Evolutionary conservation across 2,113 vertebrate species (phyloP).

Genomic region (Rhinolophus ferrumequinum): DNA sequence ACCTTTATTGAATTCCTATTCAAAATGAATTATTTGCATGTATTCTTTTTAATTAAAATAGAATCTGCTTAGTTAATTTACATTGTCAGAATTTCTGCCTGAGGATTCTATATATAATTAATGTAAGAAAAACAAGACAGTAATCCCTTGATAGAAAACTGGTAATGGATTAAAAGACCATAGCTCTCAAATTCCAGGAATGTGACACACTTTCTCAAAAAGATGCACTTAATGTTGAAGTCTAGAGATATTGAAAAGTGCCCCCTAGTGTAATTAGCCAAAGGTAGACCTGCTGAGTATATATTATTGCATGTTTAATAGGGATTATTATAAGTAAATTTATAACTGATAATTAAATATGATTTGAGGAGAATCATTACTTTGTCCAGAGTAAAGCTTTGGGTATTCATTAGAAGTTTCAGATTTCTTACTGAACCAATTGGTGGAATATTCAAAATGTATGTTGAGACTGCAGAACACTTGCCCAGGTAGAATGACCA

Average conservation of each 20-base stretch:
- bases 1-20: conserved; percentile 53
- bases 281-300: conserved; percentile 2
- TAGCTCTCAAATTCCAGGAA: conserved; percentile 76
- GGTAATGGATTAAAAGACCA: conserved; percentile 78
- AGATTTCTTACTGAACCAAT: background rate
- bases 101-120: conserved; percentile 84
- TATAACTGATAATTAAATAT: background rate
- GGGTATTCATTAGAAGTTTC: background rate
- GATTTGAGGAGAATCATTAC: background rate
- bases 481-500: background rate
- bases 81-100: conserved; percentile 80
- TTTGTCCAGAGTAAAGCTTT: background rate
- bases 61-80: conserved; percentile 74
- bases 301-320: conserved; percentile 43
- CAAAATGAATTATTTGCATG: conserved; percentile 45
- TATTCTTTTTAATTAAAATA: conserved; percentile 78
- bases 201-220: conserved; percentile 74
- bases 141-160: conserved; percentile 80
- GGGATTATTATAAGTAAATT: conserved; percentile 31
- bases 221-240: conserved; percentile 55
- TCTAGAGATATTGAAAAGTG: conserved; percentile 51
- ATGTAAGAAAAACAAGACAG: conserved; percentile 84
- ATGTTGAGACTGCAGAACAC: background rate
- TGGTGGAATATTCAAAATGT: background rate
- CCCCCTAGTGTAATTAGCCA: conserved; percentile 66